Percentiles rank a stretch among this genome's conserved stretches.
Conservation (phyloP, 1,140 invertebrate genomes). For the Rhizoglyphus robini region DNA sequence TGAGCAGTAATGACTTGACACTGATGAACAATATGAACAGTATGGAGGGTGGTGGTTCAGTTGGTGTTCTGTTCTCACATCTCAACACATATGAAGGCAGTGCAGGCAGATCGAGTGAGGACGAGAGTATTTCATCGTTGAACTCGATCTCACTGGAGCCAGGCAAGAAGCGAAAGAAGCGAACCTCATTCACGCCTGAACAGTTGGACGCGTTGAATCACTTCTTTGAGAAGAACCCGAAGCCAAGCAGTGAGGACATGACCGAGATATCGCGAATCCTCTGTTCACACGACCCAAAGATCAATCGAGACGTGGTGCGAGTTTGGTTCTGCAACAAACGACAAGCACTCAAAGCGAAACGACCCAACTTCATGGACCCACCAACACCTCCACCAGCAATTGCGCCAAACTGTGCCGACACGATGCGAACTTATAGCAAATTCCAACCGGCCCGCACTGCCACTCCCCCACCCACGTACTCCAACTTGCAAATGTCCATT, state of each 20-base stretch:
- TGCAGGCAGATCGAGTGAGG: not conserved
- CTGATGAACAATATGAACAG: not conserved
- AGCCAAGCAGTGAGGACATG: conserved; percentile 94
- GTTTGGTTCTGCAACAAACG: conserved; percentile 99
- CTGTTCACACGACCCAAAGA: conserved; percentile 41
- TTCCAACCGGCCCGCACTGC: too few species aligned
- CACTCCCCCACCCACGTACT: not conserved
- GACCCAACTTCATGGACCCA: not conserved
- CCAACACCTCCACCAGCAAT: not conserved
- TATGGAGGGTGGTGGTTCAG: not conserved
- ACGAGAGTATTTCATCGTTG: not conserved
- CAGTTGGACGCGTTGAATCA: conserved; percentile 84
- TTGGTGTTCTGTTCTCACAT: not conserved
- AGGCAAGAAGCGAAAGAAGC: conserved; percentile 84
- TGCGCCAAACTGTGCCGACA: not conserved
- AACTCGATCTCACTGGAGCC: conserved; percentile 44
- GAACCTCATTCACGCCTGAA: conserved; percentile 91
- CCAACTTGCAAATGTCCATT: too few species aligned
- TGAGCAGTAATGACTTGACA: not conserved
- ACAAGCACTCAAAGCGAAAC: conserved; percentile 58
- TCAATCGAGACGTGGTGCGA: conserved; percentile 90
- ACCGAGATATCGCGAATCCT: conserved; percentile 84
- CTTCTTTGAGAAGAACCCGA: conserved; percentile 90
- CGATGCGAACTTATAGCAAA: too few species aligned
- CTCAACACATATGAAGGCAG: too few species aligned